A percentile compares a stretch with the other conserved stretches of the same genome.
Evolutionary conservation across 1,140 invertebrate genomes (phyloP).

Genomic region (Drosophila simulans): DNA sequence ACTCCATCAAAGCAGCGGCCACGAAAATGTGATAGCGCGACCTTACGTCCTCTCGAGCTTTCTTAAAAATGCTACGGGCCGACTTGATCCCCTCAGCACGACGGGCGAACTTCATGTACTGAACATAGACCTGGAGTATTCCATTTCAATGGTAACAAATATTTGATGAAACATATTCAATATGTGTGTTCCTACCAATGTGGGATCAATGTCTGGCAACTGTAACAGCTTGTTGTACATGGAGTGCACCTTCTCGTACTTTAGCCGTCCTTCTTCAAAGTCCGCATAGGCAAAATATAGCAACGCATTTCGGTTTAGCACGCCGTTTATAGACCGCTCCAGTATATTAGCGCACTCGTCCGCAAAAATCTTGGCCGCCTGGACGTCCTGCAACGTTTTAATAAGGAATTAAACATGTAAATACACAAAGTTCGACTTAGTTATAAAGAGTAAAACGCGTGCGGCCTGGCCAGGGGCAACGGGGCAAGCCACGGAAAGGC

Average conservation of each 20-base stretch:
- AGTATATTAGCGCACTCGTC: slow-evolving; percentile 97
- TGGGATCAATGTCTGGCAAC: slow-evolving; percentile 96
- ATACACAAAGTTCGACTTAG: background rate
- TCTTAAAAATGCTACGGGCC: slow-evolving; percentile 96
- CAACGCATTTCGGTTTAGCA: slow-evolving; percentile 96
- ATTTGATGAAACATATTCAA: background rate
- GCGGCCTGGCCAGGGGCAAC: slow-evolving; percentile 64
- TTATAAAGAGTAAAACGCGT: slow-evolving; percentile 62
- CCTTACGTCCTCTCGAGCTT: slow-evolving; percentile 95
- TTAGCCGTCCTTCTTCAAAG: slow-evolving; percentile 98
- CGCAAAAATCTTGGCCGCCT: slow-evolving; percentile 94
- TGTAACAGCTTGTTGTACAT: slow-evolving; percentile 97
- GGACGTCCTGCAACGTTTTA: slow-evolving; percentile 89
- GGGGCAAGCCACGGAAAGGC: slow-evolving; percentile 39
- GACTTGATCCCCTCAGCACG: slow-evolving; percentile 99
- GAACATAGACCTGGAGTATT: slow-evolving; percentile 93
- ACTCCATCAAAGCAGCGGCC: slow-evolving; percentile 99
- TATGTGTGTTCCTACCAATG: slow-evolving; percentile 88
- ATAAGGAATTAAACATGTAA: slow-evolving; percentile 4
- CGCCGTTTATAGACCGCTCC: slow-evolving; percentile 94
- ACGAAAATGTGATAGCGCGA: slow-evolving; percentile 97
- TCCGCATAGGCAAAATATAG: slow-evolving; percentile 99
- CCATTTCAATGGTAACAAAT: background rate
- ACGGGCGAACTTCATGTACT: slow-evolving; percentile 99
- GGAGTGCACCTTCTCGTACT: slow-evolving; percentile 98